Conservation (phyloP, 2,888 invertebrate genomes). For the Sinelater perroti region DNA sequence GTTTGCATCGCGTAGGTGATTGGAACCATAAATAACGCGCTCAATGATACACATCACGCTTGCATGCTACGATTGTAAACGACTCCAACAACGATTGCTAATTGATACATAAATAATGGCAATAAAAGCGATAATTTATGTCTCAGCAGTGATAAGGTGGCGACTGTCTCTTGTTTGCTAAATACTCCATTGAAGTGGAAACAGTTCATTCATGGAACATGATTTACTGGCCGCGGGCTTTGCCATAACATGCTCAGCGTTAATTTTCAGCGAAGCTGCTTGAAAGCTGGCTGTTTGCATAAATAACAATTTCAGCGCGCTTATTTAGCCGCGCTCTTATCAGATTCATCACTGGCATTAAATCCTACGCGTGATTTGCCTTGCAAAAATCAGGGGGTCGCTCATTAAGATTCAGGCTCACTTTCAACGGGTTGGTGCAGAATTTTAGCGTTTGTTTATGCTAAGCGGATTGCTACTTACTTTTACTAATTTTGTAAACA, state of each 20-base stretch:
- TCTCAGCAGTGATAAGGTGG: not conserved
- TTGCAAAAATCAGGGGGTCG: not conserved
- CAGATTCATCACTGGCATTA: not conserved
- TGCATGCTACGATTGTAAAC: slow-evolving; percentile 1
- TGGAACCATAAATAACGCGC: not conserved
- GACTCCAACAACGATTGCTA: not conserved
- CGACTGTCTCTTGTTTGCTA: too few species aligned
- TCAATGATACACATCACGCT: not conserved
- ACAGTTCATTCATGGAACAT: too few species aligned
- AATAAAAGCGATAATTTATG: slow-evolving; percentile 2
- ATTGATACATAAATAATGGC: slow-evolving; percentile 6
- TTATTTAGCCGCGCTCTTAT: too few species aligned
- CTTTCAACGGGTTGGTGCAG: not conserved
- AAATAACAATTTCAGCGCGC: too few species aligned
- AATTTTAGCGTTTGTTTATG: too few species aligned
- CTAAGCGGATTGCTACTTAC: too few species aligned
- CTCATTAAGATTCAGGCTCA: not conserved
- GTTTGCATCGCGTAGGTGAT: not conserved
- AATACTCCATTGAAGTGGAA: too few species aligned
- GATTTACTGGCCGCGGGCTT: too few species aligned
- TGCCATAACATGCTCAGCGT: too few species aligned
- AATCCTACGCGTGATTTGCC: not conserved
- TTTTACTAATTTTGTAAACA: too few species aligned
- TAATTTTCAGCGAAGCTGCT: too few species aligned
- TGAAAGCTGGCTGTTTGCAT: too few species aligned